Conservation (phyloP, 2,113 vertebrate species). For the Taxidea taxus region DNA sequence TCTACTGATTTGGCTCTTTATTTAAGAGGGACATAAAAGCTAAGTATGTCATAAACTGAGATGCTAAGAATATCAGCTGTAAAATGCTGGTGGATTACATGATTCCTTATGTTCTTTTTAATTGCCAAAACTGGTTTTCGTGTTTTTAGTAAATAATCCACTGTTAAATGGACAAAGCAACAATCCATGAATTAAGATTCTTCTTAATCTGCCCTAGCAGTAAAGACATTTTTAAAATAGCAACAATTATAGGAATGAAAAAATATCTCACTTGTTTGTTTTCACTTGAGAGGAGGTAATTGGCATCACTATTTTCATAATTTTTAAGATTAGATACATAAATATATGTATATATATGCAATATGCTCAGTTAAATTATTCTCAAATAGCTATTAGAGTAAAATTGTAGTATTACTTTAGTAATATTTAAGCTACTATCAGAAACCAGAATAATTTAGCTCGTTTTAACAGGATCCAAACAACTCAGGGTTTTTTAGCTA, state of each 20-base stretch:
- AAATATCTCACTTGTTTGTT: background rate
- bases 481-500: background rate
- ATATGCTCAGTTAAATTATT: background rate
- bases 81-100: background rate
- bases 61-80: background rate
- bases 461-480: background rate
- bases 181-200: background rate
- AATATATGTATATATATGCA: background rate
- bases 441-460: background rate
- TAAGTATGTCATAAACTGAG: background rate
- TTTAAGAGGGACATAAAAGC: slow-evolving; percentile 37
- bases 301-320: background rate
- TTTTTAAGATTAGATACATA: background rate
- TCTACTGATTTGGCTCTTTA: slow-evolving; percentile 54
- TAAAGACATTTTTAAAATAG: background rate
- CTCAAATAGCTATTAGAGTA: background rate
- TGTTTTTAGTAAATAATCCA: slow-evolving; percentile 18
- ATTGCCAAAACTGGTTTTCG: slow-evolving; percentile 14
- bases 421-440: background rate
- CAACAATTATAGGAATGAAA: background rate
- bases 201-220: background rate
- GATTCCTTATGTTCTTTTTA: slow-evolving; percentile 7
- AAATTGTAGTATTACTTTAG: background rate
- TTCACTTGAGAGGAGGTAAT: background rate
- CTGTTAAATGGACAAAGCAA: background rate